Percentiles rank a stretch among this genome's conserved stretches.
Evolutionary conservation across 2,797 vertebrate genomes (phyloP).

Genomic region (Tragopan temminckii): DNA sequence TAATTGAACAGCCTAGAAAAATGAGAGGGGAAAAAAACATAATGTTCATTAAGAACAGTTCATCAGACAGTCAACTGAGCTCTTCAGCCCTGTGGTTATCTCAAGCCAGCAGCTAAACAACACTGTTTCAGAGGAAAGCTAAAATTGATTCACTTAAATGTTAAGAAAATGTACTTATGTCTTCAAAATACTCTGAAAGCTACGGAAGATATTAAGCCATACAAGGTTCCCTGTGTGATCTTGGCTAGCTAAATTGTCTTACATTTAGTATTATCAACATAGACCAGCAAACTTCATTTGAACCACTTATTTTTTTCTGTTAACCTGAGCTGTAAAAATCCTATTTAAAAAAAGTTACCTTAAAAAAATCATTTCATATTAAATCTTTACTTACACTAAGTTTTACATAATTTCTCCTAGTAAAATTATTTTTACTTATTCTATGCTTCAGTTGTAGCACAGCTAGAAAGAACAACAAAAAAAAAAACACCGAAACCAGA

Average conservation of each 20-base stretch:
- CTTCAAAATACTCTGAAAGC: not conserved
- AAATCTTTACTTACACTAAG: not conserved
- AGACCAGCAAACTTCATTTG: not conserved
- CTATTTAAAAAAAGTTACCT: not conserved
- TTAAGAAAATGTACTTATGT: not conserved
- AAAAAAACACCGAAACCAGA: not conserved
- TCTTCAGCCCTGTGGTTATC: not conserved
- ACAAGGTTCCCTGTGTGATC: not conserved
- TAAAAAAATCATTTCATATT: conserved; percentile 9
- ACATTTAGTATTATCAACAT: not conserved
- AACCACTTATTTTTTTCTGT: not conserved
- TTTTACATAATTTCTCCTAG: not conserved
- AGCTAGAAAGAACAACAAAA: not conserved
- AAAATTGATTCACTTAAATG: conserved; percentile 38
- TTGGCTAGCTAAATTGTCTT: not conserved
- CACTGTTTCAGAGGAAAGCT: not conserved
- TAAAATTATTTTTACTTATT: not conserved
- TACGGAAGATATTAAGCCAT: not conserved
- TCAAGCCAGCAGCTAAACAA: conserved; percentile 20
- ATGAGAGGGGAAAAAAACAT: conserved; percentile 48
- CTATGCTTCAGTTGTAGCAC: not conserved
- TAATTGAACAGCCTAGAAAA: conserved; percentile 84
- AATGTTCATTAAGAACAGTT: conserved; percentile 65
- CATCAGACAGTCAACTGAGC: conserved; percentile 39
- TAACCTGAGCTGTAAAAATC: not conserved